These are phyloP conservation scores for Phrynocephalus forsythii DNA, from an alignment of 2,797 vertebrate species.

Conservation along the genomic window DNA sequence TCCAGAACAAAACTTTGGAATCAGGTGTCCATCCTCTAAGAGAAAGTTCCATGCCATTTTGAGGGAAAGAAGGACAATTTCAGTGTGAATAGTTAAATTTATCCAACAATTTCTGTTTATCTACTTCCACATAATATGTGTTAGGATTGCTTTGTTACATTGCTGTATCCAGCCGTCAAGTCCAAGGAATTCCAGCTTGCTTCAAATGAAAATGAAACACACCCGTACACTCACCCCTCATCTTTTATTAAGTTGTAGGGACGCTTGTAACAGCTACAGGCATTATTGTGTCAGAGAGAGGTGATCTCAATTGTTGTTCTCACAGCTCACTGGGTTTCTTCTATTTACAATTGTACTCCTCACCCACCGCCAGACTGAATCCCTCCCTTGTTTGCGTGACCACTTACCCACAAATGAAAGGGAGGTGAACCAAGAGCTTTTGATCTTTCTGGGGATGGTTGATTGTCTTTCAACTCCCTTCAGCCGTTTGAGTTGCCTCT, in stretches of 20 bases:
- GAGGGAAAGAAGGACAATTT: background rate
- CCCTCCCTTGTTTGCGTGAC: background rate
- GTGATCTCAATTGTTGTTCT: background rate
- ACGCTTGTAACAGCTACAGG: background rate
- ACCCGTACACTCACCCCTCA: too few species aligned
- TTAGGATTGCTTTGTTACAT: background rate
- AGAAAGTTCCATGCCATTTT: background rate
- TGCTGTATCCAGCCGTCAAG: background rate
- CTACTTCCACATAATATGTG: background rate
- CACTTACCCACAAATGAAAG: conserved; percentile 6
- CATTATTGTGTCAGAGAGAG: background rate
- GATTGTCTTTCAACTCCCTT: background rate
- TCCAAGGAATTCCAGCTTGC: background rate
- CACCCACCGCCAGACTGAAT: background rate
- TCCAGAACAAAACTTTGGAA: background rate
- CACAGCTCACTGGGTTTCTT: background rate
- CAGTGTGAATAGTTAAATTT: background rate
- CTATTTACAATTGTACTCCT: background rate
- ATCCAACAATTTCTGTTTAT: background rate
- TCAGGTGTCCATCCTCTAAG: background rate
- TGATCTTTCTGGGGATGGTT: background rate
- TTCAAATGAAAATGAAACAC: background rate
- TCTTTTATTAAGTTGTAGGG: background rate
- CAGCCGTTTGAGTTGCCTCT: background rate
- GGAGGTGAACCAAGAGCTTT: background rate